Conservation (phyloP, 2,888 invertebrate genomes). For the Acanthosepion pharaonis region DNA sequence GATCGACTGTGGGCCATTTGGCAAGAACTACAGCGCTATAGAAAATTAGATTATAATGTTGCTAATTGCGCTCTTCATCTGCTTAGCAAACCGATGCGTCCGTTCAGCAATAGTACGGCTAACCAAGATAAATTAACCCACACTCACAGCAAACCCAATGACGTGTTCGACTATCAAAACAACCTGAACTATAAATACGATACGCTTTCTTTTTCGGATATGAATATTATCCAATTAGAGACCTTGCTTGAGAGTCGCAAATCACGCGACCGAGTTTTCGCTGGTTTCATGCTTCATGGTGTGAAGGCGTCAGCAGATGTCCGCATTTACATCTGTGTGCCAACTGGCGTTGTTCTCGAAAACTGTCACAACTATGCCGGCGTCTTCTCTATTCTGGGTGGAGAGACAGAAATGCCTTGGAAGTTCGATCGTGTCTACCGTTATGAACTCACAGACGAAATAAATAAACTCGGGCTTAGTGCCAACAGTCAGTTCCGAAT, state of each 20-base stretch:
- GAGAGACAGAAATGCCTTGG: constrained; percentile 48
- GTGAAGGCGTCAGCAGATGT: constrained; percentile 52
- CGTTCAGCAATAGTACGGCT: constrained; percentile 49
- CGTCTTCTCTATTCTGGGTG: constrained; percentile 47
- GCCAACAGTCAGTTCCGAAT: constrained; percentile 48
- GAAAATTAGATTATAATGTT: constrained; percentile 51
- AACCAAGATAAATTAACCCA: constrained; percentile 49
- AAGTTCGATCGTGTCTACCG: constrained; percentile 48
- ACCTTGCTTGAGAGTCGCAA: constrained; percentile 49
- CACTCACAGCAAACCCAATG: constrained; percentile 49
- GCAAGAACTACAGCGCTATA: constrained; percentile 55
- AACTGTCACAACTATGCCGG: constrained; percentile 49
- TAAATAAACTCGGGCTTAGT: constrained; percentile 45
- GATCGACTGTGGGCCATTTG: constrained; percentile 55
- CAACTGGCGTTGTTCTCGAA: background rate
- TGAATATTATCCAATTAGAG: constrained; percentile 55
- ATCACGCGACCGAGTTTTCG: constrained; percentile 52
- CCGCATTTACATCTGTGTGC: constrained; percentile 43
- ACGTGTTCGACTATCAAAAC: constrained; percentile 54
- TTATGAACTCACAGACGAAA: constrained; percentile 48
- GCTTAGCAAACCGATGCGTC: constrained; percentile 49
- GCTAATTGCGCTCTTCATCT: constrained; percentile 55
- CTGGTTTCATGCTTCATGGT: constrained; percentile 53
- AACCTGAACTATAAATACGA: constrained; percentile 54
- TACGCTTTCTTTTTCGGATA: constrained; percentile 54